Percentiles rank a stretch among this genome's conserved stretches.
Conservation (phyloP, 2,888 invertebrate species). For the Drosophila demipolita region DNA sequence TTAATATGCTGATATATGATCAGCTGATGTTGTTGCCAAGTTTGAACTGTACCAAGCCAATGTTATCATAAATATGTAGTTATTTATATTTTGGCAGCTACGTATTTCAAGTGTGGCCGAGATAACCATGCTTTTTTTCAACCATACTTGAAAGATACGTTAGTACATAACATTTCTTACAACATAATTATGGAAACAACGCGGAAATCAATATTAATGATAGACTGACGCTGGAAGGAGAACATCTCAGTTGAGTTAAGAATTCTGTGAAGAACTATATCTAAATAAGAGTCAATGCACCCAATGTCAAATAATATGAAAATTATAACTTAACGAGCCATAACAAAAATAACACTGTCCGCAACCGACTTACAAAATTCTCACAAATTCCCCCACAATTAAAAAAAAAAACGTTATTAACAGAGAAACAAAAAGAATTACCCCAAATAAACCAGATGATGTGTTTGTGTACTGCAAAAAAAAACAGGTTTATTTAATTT, state of each 20-base stretch:
- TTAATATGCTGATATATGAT: neutral
- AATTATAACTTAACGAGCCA: constrained; percentile 13
- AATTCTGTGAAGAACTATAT: constrained; percentile 2
- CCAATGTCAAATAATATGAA: constrained; percentile 11
- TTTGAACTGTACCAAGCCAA: neutral
- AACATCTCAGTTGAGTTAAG: neutral
- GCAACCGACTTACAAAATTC: neutral
- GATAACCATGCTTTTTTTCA: constrained; percentile 7
- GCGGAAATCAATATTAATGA: neutral
- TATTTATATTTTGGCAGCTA: constrained; percentile 8
- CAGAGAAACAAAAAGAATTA: constrained; percentile 12
- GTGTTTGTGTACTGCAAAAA: neutral
- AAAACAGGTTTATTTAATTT: constrained; percentile 31
- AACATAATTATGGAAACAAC: neutral
- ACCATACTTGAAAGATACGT: constrained; percentile 10
- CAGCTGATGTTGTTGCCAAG: neutral
- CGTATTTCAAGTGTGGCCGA: neutral
- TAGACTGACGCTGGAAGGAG: neutral
- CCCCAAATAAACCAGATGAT: constrained; percentile 19
- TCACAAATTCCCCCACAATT: neutral
- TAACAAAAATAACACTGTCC: neutral
- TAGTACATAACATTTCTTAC: neutral
- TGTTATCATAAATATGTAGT: neutral
- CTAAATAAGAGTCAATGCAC: constrained; percentile 14
- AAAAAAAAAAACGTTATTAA: neutral